These are phyloP conservation scores for Fulica atra DNA, from an alignment of 2,113 vertebrate genomes.

Conservation along the genomic window DNA sequence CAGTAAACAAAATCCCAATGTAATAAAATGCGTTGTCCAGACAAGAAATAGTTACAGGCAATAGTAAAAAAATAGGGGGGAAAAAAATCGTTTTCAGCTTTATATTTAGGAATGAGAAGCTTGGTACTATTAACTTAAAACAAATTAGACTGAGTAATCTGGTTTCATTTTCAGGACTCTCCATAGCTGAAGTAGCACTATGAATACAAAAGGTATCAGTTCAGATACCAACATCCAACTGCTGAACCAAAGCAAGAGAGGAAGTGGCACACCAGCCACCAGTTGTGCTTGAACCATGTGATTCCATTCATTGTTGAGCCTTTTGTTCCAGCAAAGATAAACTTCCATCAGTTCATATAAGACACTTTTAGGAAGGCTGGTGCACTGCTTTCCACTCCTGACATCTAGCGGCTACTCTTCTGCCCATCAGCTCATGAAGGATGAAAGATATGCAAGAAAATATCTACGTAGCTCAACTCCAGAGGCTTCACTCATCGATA, in stretches of 20 bases:
- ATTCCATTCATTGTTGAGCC: not conserved
- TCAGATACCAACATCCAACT: not conserved
- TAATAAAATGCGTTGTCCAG: not conserved
- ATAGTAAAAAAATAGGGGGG: not conserved
- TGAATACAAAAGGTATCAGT: not conserved
- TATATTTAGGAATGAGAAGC: not conserved
- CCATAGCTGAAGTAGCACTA: not conserved
- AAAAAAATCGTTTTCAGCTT: not conserved
- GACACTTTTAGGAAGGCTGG: too few species aligned
- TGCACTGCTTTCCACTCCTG: slow-evolving; percentile 38
- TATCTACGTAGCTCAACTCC: not conserved
- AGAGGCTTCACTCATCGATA: not conserved
- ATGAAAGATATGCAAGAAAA: not conserved
- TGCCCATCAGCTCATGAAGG: not conserved
- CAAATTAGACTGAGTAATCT: not conserved
- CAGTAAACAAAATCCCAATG: not conserved
- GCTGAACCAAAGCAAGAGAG: not conserved
- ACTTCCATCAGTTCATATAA: too few species aligned
- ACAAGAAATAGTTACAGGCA: not conserved
- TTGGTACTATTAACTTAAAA: not conserved
- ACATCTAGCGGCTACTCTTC: slow-evolving; percentile 60
- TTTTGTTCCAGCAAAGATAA: not conserved
- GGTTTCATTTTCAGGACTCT: not conserved
- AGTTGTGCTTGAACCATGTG: rapidly evolving
- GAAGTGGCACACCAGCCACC: not conserved